These are phyloP conservation scores for Rhinopomastus cyanomelas DNA, from an alignment of 2,113 vertebrate species.

Conservation along the genomic window DNA sequence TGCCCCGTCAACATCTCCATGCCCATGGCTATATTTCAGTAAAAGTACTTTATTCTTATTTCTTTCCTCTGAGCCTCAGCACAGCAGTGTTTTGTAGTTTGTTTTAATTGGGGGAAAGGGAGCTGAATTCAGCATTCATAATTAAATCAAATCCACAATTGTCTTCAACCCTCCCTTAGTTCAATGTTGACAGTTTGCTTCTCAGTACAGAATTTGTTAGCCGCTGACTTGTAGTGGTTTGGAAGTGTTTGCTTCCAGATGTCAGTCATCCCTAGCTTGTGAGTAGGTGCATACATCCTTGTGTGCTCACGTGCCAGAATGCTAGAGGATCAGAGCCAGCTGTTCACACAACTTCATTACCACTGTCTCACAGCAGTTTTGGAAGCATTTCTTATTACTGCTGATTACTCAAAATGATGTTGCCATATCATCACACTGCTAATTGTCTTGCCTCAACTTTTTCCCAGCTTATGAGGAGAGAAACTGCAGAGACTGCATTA, in stretches of 20 bases:
- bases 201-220: neutral
- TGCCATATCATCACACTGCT: neutral
- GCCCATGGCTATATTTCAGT: neutral
- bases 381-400: neutral
- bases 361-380: neutral
- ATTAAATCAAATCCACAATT: neutral
- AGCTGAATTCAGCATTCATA: neutral
- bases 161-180: neutral
- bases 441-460: neutral
- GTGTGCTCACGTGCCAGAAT: neutral
- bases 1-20: neutral
- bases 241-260: neutral
- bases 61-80: neutral
- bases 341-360: neutral
- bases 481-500: neutral
- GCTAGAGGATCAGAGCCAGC: neutral
- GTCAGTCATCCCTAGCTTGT: neutral
- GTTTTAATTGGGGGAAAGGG: neutral
- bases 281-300: neutral
- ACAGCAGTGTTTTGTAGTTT: neutral
- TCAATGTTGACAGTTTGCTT: neutral
- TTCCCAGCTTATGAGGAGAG: neutral
- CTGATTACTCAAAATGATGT: neutral
- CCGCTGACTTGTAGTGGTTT: neutral
- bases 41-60: neutral